Conservation (phyloP, 2,888 invertebrate genomes). For the Ornithoptera alexandrae region DNA sequence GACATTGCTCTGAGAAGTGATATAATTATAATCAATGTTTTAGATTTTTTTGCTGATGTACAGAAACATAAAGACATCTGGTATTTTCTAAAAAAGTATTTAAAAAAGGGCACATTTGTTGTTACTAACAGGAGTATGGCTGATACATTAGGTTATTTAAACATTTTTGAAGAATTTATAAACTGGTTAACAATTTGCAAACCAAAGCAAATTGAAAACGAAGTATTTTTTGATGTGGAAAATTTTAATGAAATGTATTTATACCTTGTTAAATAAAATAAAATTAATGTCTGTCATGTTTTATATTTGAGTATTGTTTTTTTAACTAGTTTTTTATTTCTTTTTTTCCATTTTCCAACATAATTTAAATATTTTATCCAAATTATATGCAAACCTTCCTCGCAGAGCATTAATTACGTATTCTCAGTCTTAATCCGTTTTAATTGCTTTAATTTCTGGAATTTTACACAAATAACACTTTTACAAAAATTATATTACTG, state of each 20-base stretch:
- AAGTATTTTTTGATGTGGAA: slow-evolving; percentile 66
- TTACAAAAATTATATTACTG: no score
- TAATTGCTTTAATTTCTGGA: no score
- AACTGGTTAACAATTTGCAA: slow-evolving; percentile 72
- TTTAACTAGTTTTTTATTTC: neutral
- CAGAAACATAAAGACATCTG: slow-evolving; percentile 81
- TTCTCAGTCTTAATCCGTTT: neutral
- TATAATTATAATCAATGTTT: slow-evolving; percentile 83
- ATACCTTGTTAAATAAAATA: slow-evolving; percentile 69
- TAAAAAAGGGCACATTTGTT: slow-evolving; percentile 79
- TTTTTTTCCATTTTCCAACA: neutral
- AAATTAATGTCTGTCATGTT: neutral
- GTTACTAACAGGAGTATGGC: slow-evolving; percentile 80
- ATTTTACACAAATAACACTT: no score
- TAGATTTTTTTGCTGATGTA: slow-evolving; percentile 83
- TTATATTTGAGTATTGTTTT: neutral
- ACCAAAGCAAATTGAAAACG: slow-evolving; percentile 67
- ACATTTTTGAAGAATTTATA: slow-evolving; percentile 68
- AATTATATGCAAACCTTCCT: neutral
- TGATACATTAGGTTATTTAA: slow-evolving; percentile 70
- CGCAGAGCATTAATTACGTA: neutral
- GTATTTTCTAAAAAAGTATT: slow-evolving; percentile 77
- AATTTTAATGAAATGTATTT: slow-evolving; percentile 63
- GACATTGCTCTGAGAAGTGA: slow-evolving; percentile 79
- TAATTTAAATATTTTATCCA: neutral